Percentiles rank a stretch among this genome's conserved stretches.
Evolutionary conservation across 2,888 invertebrate species (phyloP).

Genomic region (Conus canariensis): DNA sequence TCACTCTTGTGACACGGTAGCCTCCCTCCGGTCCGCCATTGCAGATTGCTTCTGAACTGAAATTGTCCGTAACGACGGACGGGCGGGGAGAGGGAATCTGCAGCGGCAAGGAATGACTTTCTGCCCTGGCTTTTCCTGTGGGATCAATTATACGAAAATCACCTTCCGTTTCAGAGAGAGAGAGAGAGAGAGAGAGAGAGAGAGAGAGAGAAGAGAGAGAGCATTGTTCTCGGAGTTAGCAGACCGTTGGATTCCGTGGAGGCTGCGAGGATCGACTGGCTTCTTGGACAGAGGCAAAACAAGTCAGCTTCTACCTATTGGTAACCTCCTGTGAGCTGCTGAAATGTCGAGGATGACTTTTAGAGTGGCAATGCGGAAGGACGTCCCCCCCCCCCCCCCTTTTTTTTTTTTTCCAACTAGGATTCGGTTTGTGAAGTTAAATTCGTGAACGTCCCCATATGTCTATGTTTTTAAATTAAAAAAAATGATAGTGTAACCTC

Average conservation of each 20-base stretch:
- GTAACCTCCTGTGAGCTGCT: too few relatives aligned
- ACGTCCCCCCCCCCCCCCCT: too few relatives aligned
- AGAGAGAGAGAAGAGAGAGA: background rate
- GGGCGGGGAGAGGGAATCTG: background rate
- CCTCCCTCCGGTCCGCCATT: constrained; percentile 16
- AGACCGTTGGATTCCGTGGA: background rate
- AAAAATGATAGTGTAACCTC: too few relatives aligned
- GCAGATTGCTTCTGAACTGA: constrained; percentile 21
- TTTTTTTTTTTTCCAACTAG: too few relatives aligned
- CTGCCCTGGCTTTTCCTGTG: background rate
- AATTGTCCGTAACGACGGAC: constrained; percentile 24
- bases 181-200: background rate
- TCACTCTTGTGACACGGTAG: constrained; percentile 29
- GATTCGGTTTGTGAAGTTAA: too few relatives aligned
- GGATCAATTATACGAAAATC: constrained; percentile 20
- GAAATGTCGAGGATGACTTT: too few relatives aligned
- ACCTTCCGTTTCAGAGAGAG: background rate
- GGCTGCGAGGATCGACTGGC: background rate
- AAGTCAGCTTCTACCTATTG: too few relatives aligned
- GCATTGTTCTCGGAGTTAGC: background rate
- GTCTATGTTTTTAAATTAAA: too few relatives aligned
- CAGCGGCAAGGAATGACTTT: background rate
- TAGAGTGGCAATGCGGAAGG: too few relatives aligned
- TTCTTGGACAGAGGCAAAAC: background rate
- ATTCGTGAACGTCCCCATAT: too few relatives aligned